A percentile compares a stretch with the other conserved stretches of the same genome.
Evolutionary conservation across 2,888 invertebrate genomes (phyloP).

Genomic region (Poecilus cupreus): DNA sequence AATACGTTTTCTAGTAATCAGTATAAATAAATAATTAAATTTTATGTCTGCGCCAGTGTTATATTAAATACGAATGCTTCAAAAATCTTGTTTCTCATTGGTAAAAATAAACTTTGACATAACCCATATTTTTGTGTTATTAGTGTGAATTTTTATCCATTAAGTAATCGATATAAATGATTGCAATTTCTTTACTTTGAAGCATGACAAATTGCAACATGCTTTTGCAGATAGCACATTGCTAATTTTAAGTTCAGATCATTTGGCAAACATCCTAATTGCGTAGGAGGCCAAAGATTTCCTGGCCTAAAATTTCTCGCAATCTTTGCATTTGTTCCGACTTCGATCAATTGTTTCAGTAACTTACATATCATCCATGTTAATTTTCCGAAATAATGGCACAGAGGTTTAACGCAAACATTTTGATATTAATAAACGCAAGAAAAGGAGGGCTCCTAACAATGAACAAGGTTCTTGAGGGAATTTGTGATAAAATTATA

Average conservation of each 20-base stretch:
- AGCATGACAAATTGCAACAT: conserved; percentile 40
- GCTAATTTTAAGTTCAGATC: conserved; percentile 37
- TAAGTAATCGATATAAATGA: conserved; percentile 31
- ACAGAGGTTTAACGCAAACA: no score
- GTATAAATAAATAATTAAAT: no score
- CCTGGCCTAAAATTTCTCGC: conserved; percentile 31
- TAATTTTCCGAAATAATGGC: no score
- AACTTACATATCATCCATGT: neutral
- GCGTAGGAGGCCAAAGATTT: conserved; percentile 32
- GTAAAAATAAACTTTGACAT: neutral
- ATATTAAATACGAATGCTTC: no score
- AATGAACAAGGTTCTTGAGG: no score
- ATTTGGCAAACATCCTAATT: conserved; percentile 39
- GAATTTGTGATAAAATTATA: no score
- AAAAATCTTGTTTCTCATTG: neutral
- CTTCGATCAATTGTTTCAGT: neutral
- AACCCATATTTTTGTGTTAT: neutral
- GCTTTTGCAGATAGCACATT: conserved; percentile 33
- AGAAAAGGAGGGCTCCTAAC: no score
- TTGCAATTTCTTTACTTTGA: conserved; percentile 34
- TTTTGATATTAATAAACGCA: no score
- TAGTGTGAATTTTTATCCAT: neutral
- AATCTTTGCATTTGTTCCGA: conserved; percentile 9
- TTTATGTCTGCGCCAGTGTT: no score
- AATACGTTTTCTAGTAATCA: no score